Conservation (phyloP, 2,113 vertebrate genomes). For the Pelvicachromis taeniatus region DNA sequence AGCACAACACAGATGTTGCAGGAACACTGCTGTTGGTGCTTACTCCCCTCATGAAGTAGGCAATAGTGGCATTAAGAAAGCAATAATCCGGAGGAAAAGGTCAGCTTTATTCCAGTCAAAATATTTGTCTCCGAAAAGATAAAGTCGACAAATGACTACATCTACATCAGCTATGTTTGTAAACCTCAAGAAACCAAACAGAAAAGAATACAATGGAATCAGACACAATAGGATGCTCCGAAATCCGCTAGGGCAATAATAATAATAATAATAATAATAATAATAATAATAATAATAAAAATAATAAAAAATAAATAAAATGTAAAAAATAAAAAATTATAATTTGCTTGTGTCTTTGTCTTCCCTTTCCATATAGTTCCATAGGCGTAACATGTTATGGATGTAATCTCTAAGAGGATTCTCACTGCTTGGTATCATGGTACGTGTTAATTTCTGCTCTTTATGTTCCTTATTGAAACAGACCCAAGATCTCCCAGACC, state of each 20-base stretch:
- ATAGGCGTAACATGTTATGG: slow-evolving; percentile 68
- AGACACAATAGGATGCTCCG: background rate
- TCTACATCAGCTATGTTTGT: background rate
- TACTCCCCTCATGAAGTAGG: background rate
- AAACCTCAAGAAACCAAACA: background rate
- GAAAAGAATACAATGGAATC: background rate
- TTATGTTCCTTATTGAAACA: slow-evolving; percentile 65
- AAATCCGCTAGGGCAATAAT: slow-evolving; percentile 7
- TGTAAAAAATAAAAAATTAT: slow-evolving; percentile 1
- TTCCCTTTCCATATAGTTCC: slow-evolving; percentile 55
- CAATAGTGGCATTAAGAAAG: background rate
- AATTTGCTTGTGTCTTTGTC: slow-evolving; percentile 46
- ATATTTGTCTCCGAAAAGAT: background rate
- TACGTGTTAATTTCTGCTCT: slow-evolving; percentile 70
- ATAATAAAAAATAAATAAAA: no score
- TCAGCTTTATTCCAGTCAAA: background rate
- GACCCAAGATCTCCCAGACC: slow-evolving; percentile 46
- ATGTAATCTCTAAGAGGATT: slow-evolving; percentile 73
- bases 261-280: background rate
- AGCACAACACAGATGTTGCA: slow-evolving; percentile 34
- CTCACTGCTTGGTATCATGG: slow-evolving; percentile 68
- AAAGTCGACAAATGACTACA: background rate
- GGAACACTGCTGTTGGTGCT: slow-evolving; percentile 3
- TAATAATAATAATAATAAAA: no score
- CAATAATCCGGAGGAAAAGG: background rate